Percentiles rank a stretch among this genome's conserved stretches.
phyloP scores from a whole-genome alignment of 2,888 invertebrate species.

The Hofmannophila pseudospretella region DNA sequence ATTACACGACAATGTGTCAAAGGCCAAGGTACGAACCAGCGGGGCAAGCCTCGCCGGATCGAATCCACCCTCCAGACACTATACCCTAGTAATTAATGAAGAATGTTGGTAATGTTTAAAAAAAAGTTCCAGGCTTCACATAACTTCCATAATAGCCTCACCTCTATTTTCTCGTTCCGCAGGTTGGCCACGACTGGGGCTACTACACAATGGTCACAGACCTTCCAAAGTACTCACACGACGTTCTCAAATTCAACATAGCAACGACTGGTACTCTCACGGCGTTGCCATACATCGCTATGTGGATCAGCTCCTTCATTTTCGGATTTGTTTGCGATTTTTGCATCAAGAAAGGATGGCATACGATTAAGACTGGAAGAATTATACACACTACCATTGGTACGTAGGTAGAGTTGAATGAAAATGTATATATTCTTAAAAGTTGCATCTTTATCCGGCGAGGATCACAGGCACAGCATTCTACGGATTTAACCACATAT shows the following conservation, averaged over 20 bases:
- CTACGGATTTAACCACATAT: too few relatives aligned
- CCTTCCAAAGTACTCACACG: constrained; percentile 82
- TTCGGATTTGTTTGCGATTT: constrained; percentile 84
- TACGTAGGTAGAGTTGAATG: constrained; percentile 41
- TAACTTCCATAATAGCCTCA: too few relatives aligned
- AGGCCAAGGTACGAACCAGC: too few relatives aligned
- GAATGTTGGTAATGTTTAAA: too few relatives aligned
- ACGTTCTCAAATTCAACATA: constrained; percentile 80
- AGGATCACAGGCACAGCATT: too few relatives aligned
- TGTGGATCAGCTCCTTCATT: constrained; percentile 80
- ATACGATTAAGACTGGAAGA: constrained; percentile 78
- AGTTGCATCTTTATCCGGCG: too few relatives aligned
- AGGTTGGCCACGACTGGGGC: constrained; percentile 80
- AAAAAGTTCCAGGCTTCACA: too few relatives aligned
- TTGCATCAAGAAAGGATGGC: constrained; percentile 78
- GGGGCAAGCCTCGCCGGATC: too few relatives aligned
- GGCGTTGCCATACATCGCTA: constrained; percentile 81
- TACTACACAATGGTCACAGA: constrained; percentile 86
- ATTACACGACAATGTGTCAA: too few relatives aligned
- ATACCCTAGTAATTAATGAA: too few relatives aligned
- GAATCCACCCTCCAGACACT: too few relatives aligned
- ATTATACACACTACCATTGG: constrained; percentile 83
- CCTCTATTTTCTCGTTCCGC: constrained; percentile 6
- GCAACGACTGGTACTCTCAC: constrained; percentile 79
- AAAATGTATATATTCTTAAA: too few relatives aligned